Evolutionary conservation across 2,113 vertebrate genomes (phyloP).

Genomic region (Bubalus kerabau): DNA sequence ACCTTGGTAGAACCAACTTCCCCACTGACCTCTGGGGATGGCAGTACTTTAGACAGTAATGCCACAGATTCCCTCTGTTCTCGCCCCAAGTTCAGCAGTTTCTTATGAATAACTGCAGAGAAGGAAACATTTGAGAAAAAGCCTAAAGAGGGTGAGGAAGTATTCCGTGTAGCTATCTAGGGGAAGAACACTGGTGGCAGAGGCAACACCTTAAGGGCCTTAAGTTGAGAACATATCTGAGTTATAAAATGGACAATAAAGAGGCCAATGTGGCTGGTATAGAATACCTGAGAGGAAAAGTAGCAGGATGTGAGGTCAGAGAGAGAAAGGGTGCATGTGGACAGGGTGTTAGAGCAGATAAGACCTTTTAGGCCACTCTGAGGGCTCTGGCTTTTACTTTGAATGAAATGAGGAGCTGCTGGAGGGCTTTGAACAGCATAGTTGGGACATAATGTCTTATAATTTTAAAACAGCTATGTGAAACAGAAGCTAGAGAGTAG

Average conservation of each 20-base stretch:
- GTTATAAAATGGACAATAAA: not conserved
- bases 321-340: not conserved
- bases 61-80: not conserved
- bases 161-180: not conserved
- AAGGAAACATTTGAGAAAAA: not conserved
- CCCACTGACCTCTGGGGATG: not conserved
- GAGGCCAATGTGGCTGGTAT: not conserved
- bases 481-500: not conserved
- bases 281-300: not conserved
- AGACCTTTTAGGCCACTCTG: not conserved
- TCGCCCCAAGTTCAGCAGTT: not conserved
- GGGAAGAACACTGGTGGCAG: not conserved
- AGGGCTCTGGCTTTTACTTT: not conserved
- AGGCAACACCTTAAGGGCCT: not conserved
- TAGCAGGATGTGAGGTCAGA: not conserved
- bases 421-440: not conserved
- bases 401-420: not conserved
- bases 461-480: not conserved
- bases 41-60: not conserved
- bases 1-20: not conserved
- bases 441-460: not conserved
- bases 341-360: not conserved
- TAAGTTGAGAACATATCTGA: not conserved
- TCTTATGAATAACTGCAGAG: not conserved
- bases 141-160: not conserved